These are phyloP conservation scores for Spilarctia lutea DNA, from an alignment of 2,888 invertebrate genomes.

Conservation along the genomic window DNA sequence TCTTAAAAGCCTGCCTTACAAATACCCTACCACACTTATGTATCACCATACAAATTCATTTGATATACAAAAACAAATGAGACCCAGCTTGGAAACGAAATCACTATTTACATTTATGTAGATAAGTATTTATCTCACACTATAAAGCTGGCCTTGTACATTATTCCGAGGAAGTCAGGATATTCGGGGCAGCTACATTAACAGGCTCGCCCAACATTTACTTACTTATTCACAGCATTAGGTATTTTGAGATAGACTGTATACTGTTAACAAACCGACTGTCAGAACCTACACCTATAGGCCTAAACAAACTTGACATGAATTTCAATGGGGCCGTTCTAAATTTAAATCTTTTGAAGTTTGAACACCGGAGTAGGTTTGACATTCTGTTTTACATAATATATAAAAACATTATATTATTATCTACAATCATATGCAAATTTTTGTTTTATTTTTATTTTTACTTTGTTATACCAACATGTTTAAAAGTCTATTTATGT, in stretches of 20 bases:
- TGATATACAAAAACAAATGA: constrained; percentile 43
- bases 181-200: constrained; percentile 37
- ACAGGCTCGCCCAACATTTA: constrained; percentile 42
- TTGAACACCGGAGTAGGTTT: constrained; percentile 14
- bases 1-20: constrained; percentile 7
- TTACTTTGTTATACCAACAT: no score
- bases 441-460: not conserved
- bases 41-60: not conserved
- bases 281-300: constrained; percentile 36
- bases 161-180: constrained; percentile 31
- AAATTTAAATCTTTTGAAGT: constrained; percentile 36
- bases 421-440: not conserved
- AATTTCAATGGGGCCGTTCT: constrained; percentile 42
- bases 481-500: not conserved
- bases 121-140: constrained; percentile 48
- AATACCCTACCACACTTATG: constrained; percentile 6
- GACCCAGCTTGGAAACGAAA: constrained; percentile 36
- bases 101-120: constrained; percentile 50
- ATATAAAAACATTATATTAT: not conserved
- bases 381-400: not conserved
- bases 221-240: constrained; percentile 59
- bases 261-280: constrained; percentile 47
- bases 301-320: constrained; percentile 52
- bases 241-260: constrained; percentile 45
- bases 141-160: constrained; percentile 39